A percentile compares a stretch with the other conserved stretches of the same genome.
phyloP scores from a whole-genome alignment of 2,113 vertebrate genomes.

The Rhineura floridana region DNA sequence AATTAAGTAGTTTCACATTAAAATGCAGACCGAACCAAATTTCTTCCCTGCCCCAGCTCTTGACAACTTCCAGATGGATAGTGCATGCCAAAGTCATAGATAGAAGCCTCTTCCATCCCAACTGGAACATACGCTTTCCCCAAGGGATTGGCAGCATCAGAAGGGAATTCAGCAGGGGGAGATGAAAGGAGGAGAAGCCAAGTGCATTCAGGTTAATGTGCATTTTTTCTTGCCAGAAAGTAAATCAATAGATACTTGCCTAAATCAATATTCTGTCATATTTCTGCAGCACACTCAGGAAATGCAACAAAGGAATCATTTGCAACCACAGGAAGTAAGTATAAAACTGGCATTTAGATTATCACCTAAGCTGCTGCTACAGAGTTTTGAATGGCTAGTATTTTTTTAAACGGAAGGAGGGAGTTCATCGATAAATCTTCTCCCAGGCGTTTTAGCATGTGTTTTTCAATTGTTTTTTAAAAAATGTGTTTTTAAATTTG shows the following conservation, averaged over 20 bases:
- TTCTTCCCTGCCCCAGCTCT: too few relatives aligned
- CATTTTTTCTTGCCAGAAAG: constrained; percentile 68
- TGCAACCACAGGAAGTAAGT: constrained; percentile 52
- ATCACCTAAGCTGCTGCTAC: constrained; percentile 40
- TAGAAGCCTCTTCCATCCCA: constrained; percentile 4
- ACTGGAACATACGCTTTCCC: constrained; percentile 19
- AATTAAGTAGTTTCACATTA: too few relatives aligned
- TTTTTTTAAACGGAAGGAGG: too few relatives aligned
- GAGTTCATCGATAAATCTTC: constrained; percentile 23
- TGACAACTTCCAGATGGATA: too few relatives aligned
- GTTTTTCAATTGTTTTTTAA: too few relatives aligned
- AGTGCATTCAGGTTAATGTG: constrained; percentile 66
- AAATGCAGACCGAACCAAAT: too few relatives aligned
- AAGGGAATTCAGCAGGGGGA: constrained; percentile 23
- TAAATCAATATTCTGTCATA: constrained; percentile 74
- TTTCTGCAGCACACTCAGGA: constrained; percentile 69
- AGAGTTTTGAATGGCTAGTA: constrained; percentile 55
- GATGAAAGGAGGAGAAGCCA: constrained; percentile 6
- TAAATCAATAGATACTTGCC: constrained; percentile 68
- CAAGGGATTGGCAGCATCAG: constrained; percentile 24
- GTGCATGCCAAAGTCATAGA: too few relatives aligned
- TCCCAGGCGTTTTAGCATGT: too few relatives aligned
- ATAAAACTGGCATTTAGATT: constrained; percentile 65
- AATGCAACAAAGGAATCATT: constrained; percentile 67
- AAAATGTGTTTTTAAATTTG: too few relatives aligned